Conservation (phyloP, 2,113 vertebrate species). For the Pagrus major region DNA sequence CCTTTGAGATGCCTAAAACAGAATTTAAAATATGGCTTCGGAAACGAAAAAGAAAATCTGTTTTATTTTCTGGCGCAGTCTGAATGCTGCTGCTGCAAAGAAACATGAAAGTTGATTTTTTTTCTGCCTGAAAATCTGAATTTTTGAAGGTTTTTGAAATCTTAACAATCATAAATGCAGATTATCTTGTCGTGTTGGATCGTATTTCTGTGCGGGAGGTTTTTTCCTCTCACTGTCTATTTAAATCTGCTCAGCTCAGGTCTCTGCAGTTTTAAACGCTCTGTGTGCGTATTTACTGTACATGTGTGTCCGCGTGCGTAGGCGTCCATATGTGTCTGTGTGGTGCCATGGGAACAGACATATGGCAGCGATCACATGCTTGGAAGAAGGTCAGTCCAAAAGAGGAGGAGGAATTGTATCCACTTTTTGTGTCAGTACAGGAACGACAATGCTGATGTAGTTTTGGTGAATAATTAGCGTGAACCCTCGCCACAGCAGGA, state of each 20-base stretch:
- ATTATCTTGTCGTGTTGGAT: not conserved
- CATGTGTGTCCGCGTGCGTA: slow-evolving; percentile 22
- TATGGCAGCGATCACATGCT: slow-evolving; percentile 50
- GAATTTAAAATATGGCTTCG: not conserved
- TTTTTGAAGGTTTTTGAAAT: not conserved
- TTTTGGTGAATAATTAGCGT: not conserved
- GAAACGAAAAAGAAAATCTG: too few relatives aligned
- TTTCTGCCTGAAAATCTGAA: not conserved
- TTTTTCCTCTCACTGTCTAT: not conserved
- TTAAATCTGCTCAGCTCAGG: not conserved
- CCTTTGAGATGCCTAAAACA: not conserved
- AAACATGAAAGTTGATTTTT: not conserved
- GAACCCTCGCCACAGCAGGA: not conserved
- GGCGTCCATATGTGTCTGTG: slow-evolving; percentile 49
- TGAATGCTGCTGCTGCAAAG: not conserved
- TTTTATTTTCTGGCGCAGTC: not conserved
- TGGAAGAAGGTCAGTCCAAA: slow-evolving; percentile 23
- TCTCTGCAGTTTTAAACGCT: not conserved
- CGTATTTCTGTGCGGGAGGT: not conserved
- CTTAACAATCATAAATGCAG: not conserved
- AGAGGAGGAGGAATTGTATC: not conserved
- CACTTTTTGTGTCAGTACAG: not conserved
- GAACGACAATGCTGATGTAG: not conserved
- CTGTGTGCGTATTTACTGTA: not conserved
- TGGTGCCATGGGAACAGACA: slow-evolving; percentile 38